Base-by-base conservation (phyloP, 2,797 vertebrate genomes). In the Mareca strepera region DNA sequence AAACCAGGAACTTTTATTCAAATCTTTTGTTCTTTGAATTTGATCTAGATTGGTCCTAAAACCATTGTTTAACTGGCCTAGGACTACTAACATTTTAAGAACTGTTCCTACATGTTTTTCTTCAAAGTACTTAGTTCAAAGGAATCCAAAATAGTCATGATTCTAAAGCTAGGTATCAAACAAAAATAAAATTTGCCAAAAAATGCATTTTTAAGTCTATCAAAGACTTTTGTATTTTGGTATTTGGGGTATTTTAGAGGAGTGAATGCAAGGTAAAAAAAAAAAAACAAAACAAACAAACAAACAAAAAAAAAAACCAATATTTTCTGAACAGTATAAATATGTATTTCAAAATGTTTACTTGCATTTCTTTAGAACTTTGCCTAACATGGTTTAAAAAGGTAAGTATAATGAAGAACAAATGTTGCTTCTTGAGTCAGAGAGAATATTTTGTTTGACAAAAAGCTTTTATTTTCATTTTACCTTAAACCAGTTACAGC, bases 401-500 rank as follows among this genome's bases (percentile, higher is more conserved):
- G 58, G 15, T 79, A 83, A 93, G n/a, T 76, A 13, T 44, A 94
- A 94, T 56, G 78, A 73, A 88, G 93, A 67, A 20, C 92, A 92
- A 74, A 90, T 43, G 78, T 44, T 55, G 17, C 7, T 62, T 79
- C 67, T 73, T 59, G 46, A 74, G 35, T 62, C 26, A 63, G 68
- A 93, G 31, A 11, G 5, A 77, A 18, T 50, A 58, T 88, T 88
- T 68, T 62, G 1, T 64, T 83, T 69, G 33, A 86, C 41, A 82
- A 83, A 92, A 91, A 46, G 22, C 16, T 93, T 90, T 81, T 76
- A 20, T 81, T 96, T 94, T 90, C 22, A 44, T 92, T 93, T 92
- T 90, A 7, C 6, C 55, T 66, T 69, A 69, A 91, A 94, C 39
- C 23, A 76, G 53, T 86, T 55, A 20, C 95, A 93, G 76, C 77